Conservation (phyloP, 2,888 invertebrate species). For the Drosophila longiperda region DNA sequence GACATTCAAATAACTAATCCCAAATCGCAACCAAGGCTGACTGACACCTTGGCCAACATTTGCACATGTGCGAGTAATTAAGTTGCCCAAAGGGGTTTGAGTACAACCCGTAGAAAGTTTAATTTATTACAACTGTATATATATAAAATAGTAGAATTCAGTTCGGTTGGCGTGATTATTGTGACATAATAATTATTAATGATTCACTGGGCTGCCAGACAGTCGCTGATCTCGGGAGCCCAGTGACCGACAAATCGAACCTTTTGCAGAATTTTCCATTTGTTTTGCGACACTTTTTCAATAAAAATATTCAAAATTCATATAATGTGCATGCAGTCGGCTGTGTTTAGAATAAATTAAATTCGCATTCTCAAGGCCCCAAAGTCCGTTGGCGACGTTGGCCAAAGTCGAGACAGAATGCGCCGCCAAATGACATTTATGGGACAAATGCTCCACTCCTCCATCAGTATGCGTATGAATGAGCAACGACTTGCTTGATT, state of each 20-base stretch:
- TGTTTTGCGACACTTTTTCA: slow-evolving; percentile 61
- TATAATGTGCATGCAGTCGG: slow-evolving; percentile 51
- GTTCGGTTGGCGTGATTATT: slow-evolving; percentile 74
- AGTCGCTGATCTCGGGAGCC: slow-evolving; percentile 32
- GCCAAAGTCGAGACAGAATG: slow-evolving; percentile 71
- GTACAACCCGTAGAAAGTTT: slow-evolving; percentile 50
- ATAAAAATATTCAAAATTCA: slow-evolving; percentile 81
- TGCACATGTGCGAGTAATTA: slow-evolving; percentile 52
- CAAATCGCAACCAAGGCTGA: slow-evolving; percentile 5
- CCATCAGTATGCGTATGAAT: slow-evolving; percentile 53
- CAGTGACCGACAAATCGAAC: slow-evolving; percentile 77
- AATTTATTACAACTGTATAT: slow-evolving; percentile 60
- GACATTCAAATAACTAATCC: slow-evolving; percentile 70
- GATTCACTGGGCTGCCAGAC: slow-evolving; percentile 28
- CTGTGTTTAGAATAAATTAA: slow-evolving; percentile 77
- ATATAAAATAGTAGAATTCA: not conserved
- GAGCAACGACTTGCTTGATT: slow-evolving; percentile 24
- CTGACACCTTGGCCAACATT: slow-evolving; percentile 30
- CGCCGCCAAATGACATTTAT: slow-evolving; percentile 72
- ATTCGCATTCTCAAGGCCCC: slow-evolving; percentile 60
- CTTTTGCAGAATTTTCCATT: slow-evolving; percentile 46
- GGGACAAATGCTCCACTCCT: slow-evolving; percentile 79
- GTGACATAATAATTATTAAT: slow-evolving; percentile 82
- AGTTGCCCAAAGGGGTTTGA: slow-evolving; percentile 53
- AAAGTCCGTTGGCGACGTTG: slow-evolving; percentile 58